Base-by-base conservation (phyloP, 2,797 vertebrate genomes). In the Amblyraja radiata region DNA sequence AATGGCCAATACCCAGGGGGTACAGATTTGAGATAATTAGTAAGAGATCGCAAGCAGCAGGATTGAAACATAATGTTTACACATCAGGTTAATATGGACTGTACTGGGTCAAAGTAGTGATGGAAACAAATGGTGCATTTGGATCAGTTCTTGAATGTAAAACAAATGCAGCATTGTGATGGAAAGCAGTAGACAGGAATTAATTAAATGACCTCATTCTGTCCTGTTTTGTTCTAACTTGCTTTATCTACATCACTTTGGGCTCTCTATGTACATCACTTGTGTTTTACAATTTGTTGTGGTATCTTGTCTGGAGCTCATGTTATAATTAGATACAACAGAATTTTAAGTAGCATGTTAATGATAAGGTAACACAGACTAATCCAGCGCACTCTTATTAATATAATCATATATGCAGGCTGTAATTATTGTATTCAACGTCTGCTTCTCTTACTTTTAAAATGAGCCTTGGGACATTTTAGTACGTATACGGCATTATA, bases 271-370 rank as follows among this genome's bases (percentile, higher is more conserved):
- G 16, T 4, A 88, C 13, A 16, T 32, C n/a, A 36, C 61, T 88
- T 88, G 4, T 32, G 28, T n/a, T 88, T 88, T n/a, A 9, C 13
- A 68, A 63, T 32, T 88, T 68, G 63, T 18, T 36, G 46, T 28
- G 14, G 9, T 80, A 39, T 84, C 25, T 61, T 68, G 63, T 65
- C 84, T 88, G 6, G 36, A 88, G 28, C 84, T 68, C 84, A 68
- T 18, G n/a, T 23, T 88, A 63, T 68, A 88, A 68, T 88, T 88
- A 65, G 81, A 88, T 36, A 63, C 83, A 86, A 86, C 16, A 68
- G 84, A 88, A 68, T 68, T 65, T 88, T n/a, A 88, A 68, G 32
- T 88, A 32, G 36, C 16, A 3, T 88, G 63, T 68, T 68, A 36
- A 68, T 68, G 63, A 63, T 65, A 88, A 88, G n/a, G 61, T 68